Evolutionary conservation across 1,140 invertebrate species (phyloP), one percentile per base, ranked within the genome.

Genomic region (Halictus rubicundus): DNA sequence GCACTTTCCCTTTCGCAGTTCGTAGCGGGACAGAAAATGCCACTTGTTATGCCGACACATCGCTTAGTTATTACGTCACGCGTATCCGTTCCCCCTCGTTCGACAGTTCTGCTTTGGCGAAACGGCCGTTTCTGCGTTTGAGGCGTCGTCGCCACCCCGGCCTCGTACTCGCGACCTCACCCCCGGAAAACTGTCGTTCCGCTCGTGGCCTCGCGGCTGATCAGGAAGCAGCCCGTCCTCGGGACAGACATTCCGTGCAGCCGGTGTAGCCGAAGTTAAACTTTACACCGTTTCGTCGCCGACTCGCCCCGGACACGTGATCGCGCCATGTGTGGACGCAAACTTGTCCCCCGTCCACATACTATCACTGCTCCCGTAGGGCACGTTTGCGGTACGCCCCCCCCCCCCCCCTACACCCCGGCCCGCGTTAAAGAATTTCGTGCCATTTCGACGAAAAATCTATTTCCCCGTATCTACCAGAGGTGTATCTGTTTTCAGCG

Each of bases 191-290:
- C 27, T 16, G 21, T 32, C 63, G 23, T 65, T 71, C 65, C 49
- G 49, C 72, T 65, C 64, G 19, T 80, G 64, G 61, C 59, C 57
- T 70, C 63, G 9, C 37, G 80, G 37, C 21, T 60, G 85, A 86
- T 84, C 84, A 73, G 71, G 79, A 84, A 79, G 79, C 78, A 54
- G 37, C 64, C 65, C 68, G 14, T 60, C 54, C 65, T 68, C 59
- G 78, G 86, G 76, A 83, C 71, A 85, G 92, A 92, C 92, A 92
- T 92, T 92, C 86, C 85, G 89, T 78, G 84, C 91, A 92, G 87
- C 91, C 91, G 91, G 91, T 76, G 90, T 92, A 88, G 82, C 89
- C 88, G 82, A 91, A 90, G 90, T 92, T 91, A 84, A 92, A 92
- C 87, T 92, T 92, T 92, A 92, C 90, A 92, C 85, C 85, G 77